Base-by-base conservation (phyloP, 2,888 invertebrate genomes). In the Cephonodes hylas region DNA sequence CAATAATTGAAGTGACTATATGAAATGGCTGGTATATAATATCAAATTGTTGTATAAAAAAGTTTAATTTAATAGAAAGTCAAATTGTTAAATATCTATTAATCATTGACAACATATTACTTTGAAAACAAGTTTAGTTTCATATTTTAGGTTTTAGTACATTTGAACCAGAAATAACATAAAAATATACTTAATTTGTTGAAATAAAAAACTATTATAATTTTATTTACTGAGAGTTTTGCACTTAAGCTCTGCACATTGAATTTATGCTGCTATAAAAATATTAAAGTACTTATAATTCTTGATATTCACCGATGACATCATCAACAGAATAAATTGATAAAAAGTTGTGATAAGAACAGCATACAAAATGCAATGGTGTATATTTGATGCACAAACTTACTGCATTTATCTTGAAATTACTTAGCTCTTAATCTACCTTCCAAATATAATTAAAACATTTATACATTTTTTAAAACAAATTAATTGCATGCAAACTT, bases 281-380 rank as follows among this genome's bases (percentile, higher is more conserved):
- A 64, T 63, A 63, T 63, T 69, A 59, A 68, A 62, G 27, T 58
- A 56, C 48, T 63, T 64, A 44, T 59, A 44, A 56, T 15, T 20
- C 27, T 53, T 38, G 48, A 53, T 58, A 62, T 42, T 62, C 53
- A 56, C 23, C 15, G 20, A 59, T 68, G 63, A 71, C 63, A 59
- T 62, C 63, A 68, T 62, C 48, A 61, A 22, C 60, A 71, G 31
- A 64, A 65, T 60, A 46, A 56, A 61, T 31, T 63, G 65, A 61
- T 71, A 64, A 58, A 68, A 63, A 53, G 60, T 60, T 63, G 62
- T 61, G 58, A 57, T 68, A 61, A 60, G 59, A 59, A 61, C 53
- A 62, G 64, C 63, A 20, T 56, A 60, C 62, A 48, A 48, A 27
- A 64, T 64, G 18, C 38, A 53, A 53, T 27, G 18, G 4, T 1